Percentiles rank a stretch among this genome's conserved stretches.
Evolutionary conservation across 2,888 invertebrate genomes (phyloP).

Genomic region (Drosophila meridiana): DNA sequence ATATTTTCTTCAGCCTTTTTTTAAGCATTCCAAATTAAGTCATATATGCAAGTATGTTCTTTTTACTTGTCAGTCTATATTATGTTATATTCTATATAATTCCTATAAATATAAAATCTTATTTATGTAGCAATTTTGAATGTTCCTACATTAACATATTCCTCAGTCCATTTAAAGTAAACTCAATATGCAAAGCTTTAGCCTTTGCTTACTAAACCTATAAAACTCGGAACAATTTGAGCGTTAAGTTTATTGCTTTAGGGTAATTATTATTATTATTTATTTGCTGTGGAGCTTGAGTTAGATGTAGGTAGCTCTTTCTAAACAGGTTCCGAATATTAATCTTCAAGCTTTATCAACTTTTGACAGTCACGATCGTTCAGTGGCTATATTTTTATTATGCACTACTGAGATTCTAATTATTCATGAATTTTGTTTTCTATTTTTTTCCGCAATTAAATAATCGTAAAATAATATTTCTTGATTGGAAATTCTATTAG

Average conservation of each 20-base stretch:
- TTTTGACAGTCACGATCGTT: constrained; percentile 17
- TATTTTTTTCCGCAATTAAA: constrained; percentile 1
- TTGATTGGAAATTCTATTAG: constrained; percentile 8
- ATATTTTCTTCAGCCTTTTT: no score
- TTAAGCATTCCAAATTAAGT: no score
- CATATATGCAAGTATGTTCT: no score
- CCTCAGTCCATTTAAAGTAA: no score
- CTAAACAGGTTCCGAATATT: constrained; percentile 27
- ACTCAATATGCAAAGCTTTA: not conserved
- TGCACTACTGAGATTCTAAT: not conserved
- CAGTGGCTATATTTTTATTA: not conserved
- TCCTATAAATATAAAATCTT: no score
- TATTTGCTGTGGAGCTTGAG: constrained; percentile 10
- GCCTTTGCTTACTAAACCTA: not conserved
- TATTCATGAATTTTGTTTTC: not conserved
- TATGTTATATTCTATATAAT: no score
- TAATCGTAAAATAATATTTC: constrained; percentile 10
- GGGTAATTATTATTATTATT: constrained; percentile 13
- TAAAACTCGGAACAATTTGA: not conserved
- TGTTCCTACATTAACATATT: no score
- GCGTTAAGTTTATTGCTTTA: constrained; percentile 9
- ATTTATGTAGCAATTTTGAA: no score
- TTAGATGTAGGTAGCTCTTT: not conserved
- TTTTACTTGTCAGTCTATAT: no score
- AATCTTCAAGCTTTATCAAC: constrained; percentile 3